phyloP scores from a whole-genome alignment of 2,113 vertebrate species.

The Vombatus ursinus region DNA sequence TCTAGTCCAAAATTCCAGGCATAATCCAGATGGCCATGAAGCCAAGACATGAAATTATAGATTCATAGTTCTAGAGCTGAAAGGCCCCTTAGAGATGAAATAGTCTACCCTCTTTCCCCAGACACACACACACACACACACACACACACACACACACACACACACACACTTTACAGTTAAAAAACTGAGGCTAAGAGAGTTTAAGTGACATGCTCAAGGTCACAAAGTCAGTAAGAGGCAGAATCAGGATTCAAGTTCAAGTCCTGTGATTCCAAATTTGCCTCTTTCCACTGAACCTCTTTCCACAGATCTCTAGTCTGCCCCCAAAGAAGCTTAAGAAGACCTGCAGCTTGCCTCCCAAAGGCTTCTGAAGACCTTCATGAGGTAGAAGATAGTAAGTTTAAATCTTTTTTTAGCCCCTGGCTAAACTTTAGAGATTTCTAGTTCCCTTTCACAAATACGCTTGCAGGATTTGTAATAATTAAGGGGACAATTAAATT shows the following conservation, averaged over 20 bases:
- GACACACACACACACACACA: too few relatives aligned
- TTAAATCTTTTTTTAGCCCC: not conserved
- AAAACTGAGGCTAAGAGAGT: not conserved
- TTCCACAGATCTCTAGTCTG: not conserved
- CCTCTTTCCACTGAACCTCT: not conserved
- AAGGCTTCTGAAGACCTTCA: not conserved
- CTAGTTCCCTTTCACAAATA: not conserved
- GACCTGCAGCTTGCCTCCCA: not conserved
- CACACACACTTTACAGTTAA: not conserved
- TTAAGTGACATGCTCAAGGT: not conserved
- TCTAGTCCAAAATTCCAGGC: not conserved
- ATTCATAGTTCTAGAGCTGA: not conserved
- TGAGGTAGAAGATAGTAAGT: not conserved
- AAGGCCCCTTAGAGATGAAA: not conserved
- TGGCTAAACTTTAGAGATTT: not conserved
- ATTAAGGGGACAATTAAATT: not conserved
- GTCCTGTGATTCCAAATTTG: not conserved
- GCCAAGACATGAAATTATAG: not conserved
- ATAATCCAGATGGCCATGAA: not conserved
- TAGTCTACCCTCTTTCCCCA: not conserved
- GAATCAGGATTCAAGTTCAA: not conserved
- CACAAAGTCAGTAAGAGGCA: not conserved
- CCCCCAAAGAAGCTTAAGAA: not conserved
- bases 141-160: too few relatives aligned
- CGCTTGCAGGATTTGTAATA: not conserved